phyloP scores from a whole-genome alignment of 2,888 invertebrate genomes.

The Hemithea aestivaria region DNA sequence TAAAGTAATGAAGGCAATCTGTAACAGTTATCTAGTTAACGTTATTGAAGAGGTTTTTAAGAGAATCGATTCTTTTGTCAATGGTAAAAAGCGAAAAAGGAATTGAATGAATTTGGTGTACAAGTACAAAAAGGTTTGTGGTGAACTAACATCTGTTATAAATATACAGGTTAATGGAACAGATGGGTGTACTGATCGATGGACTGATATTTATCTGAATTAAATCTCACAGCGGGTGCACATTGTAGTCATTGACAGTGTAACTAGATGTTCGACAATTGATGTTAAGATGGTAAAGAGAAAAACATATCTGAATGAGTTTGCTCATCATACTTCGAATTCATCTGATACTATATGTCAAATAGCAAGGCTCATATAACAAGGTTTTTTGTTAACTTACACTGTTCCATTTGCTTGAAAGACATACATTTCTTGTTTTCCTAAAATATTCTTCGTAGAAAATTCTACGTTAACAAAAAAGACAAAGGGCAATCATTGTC shows the following conservation, averaged over 20 bases:
- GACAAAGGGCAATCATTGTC: slow-evolving; percentile 43
- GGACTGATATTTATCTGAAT: slow-evolving; percentile 64
- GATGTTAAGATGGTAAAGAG: slow-evolving; percentile 12
- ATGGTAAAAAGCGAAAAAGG: slow-evolving; percentile 32
- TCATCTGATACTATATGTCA: no score
- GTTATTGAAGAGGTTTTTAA: slow-evolving; percentile 31
- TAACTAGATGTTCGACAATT: slow-evolving; percentile 18
- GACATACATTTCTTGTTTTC: no score
- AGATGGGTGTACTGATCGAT: slow-evolving; percentile 49
- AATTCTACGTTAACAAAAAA: slow-evolving; percentile 39
- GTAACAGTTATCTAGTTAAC: slow-evolving; percentile 33
- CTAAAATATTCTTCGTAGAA: slow-evolving; percentile 26
- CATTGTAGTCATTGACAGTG: slow-evolving; percentile 46
- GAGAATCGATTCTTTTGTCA: slow-evolving; percentile 32
- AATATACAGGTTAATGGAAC: slow-evolving; percentile 61
- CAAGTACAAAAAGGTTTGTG: slow-evolving; percentile 51
- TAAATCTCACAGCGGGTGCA: slow-evolving; percentile 64
- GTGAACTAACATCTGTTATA: slow-evolving; percentile 44
- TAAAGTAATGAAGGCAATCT: slow-evolving; percentile 16
- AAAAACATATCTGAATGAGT: slow-evolving; percentile 18
- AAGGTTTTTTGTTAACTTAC: no score
- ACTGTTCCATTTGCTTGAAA: no score
- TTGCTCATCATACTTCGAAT: slow-evolving; percentile 7
- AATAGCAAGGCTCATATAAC: no score
- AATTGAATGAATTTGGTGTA: slow-evolving; percentile 34